A percentile compares a stretch with the other conserved stretches of the same genome.
phyloP scores from a whole-genome alignment of 2,888 invertebrate genomes.

The Matsumyia berberina region DNA sequence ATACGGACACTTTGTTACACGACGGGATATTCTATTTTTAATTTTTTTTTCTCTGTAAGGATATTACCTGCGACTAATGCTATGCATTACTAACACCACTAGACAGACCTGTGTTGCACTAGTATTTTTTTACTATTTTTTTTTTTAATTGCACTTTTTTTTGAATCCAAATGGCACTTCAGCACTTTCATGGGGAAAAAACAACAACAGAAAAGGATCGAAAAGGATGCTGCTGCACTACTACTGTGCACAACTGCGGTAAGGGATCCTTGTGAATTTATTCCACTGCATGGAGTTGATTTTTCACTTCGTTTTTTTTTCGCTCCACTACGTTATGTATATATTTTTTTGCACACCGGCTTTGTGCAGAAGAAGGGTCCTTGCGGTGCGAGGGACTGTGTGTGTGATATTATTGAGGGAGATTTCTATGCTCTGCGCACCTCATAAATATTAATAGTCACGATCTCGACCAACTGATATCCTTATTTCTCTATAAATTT shows the following conservation, averaged over 20 bases:
- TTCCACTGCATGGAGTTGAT: constrained; percentile 73
- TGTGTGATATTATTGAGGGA: constrained; percentile 57
- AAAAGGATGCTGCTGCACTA: constrained; percentile 47
- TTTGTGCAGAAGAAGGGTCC: constrained; percentile 28
- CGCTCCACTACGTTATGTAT: constrained; percentile 32
- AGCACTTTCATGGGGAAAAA: constrained; percentile 63
- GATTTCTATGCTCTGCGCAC: constrained; percentile 63
- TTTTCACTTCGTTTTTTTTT: constrained; percentile 35
- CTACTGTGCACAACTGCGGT: constrained; percentile 36
- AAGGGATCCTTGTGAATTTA: constrained; percentile 67
- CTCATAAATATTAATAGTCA: constrained; percentile 77
- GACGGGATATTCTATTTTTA: background rate
- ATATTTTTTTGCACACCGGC: constrained; percentile 13
- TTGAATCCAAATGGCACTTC: constrained; percentile 57
- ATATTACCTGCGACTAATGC: constrained; percentile 59
- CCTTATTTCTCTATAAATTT: constrained; percentile 68
- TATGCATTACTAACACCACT: constrained; percentile 56
- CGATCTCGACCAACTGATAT: constrained; percentile 69
- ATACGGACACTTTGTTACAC: constrained; percentile 12
- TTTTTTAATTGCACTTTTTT: constrained; percentile 64
- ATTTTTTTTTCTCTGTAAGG: constrained; percentile 41
- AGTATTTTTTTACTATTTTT: constrained; percentile 41
- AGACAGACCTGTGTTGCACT: constrained; percentile 55
- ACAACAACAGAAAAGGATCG: constrained; percentile 12
- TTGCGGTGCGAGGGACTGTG: constrained; percentile 19